A percentile compares a stretch with the other conserved stretches of the same genome.
Evolutionary conservation across 1,140 invertebrate genomes (phyloP).

Genomic region (Batillaria attramentaria): DNA sequence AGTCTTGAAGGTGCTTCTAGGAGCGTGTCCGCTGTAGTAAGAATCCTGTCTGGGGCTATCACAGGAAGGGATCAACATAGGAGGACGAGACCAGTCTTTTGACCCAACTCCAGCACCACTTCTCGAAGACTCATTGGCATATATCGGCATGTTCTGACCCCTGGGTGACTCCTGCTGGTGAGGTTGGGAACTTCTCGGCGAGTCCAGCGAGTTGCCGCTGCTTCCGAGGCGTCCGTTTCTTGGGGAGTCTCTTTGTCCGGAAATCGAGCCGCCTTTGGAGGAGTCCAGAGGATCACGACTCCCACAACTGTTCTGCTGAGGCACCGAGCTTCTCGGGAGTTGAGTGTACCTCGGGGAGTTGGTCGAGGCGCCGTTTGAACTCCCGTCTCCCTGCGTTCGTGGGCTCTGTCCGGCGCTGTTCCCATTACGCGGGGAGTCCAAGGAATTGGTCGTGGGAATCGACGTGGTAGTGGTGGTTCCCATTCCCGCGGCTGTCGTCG

Average conservation of each 20-base stretch:
- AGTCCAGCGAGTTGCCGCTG: neutral
- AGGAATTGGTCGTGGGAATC: neutral
- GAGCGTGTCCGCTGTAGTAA: neutral
- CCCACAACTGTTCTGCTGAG: too few species aligned
- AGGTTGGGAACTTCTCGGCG: neutral
- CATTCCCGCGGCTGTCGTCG: neutral
- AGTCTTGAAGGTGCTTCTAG: conserved; percentile 6
- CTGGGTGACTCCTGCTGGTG: neutral
- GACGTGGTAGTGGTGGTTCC: neutral
- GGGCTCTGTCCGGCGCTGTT: neutral
- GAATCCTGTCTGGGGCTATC: neutral
- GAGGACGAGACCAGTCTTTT: neutral
- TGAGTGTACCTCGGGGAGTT: conserved; percentile 22
- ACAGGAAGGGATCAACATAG: neutral
- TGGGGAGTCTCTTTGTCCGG: conserved; percentile 25
- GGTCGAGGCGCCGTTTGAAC: neutral
- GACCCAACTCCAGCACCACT: neutral
- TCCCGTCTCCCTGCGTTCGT: neutral
- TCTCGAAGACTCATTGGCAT: conserved; percentile 10
- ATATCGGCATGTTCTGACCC: neutral
- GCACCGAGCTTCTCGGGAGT: conserved; percentile 1
- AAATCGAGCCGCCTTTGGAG: too few species aligned
- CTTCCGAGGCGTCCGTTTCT: neutral
- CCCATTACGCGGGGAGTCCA: neutral
- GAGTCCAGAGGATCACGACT: too few species aligned